Conservation (phyloP, 2,797 vertebrate genomes). For the Hemitrygon akajei region DNA sequence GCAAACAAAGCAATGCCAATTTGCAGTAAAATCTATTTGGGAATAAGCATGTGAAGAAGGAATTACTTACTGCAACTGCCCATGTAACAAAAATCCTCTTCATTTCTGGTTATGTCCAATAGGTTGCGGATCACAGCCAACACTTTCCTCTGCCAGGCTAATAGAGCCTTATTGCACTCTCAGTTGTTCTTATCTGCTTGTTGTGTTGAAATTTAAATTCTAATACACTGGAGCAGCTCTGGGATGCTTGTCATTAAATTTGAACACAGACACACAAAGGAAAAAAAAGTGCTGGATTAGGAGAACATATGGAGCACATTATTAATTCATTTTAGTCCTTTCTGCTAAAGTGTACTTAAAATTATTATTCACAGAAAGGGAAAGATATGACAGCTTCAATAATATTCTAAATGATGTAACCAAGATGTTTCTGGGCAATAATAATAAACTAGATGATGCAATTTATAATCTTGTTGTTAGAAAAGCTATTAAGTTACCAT, state of each 20-base stretch:
- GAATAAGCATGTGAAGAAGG: background rate
- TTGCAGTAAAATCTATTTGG: background rate
- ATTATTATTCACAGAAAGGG: constrained; percentile 33
- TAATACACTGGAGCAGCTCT: constrained; percentile 32
- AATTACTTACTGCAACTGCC: background rate
- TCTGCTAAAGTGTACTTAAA: constrained; percentile 37
- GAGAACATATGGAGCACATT: constrained; percentile 39
- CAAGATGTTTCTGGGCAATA: constrained; percentile 28
- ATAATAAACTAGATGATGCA: constrained; percentile 22
- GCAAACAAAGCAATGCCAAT: background rate
- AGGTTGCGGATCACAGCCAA: background rate
- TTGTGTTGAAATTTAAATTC: constrained; percentile 37
- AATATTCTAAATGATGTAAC: constrained; percentile 33
- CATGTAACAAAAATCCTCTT: background rate
- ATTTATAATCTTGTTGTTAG: background rate
- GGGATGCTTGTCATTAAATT: constrained; percentile 37
- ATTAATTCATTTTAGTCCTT: constrained; percentile 40
- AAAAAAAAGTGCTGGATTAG: constrained; percentile 26
- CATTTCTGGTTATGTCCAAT: background rate
- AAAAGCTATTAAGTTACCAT: background rate
- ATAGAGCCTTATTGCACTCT: background rate
- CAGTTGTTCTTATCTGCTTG: constrained; percentile 14
- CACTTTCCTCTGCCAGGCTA: background rate
- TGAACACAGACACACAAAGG: constrained; percentile 19
- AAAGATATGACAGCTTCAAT: background rate